Conservation (phyloP, 2,888 invertebrate species). For the Xylota segnis region DNA sequence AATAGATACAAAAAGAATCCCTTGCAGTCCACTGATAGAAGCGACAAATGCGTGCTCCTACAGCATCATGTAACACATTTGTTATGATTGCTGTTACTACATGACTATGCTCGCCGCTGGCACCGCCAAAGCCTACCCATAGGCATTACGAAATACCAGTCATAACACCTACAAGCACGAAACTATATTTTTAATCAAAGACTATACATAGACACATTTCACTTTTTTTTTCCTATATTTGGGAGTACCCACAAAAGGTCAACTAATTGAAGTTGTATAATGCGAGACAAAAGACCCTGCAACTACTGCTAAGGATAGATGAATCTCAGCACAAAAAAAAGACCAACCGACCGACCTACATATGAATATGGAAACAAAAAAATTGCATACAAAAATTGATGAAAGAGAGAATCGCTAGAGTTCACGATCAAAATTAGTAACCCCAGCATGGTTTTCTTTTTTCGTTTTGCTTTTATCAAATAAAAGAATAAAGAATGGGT, state of each 20-base stretch:
- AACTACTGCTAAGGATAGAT: background rate
- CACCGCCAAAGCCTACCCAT: background rate
- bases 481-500: background rate
- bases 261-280: slow-evolving; percentile 37
- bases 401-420: slow-evolving; percentile 1
- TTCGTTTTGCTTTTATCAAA: background rate
- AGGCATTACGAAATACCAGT: slow-evolving; percentile 22
- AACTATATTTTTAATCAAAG: background rate
- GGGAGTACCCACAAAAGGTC: slow-evolving; percentile 36
- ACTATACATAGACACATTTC: background rate
- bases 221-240: background rate
- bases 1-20: too few species aligned
- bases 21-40: too few species aligned
- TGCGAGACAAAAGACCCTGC: slow-evolving; percentile 10
- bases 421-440: slow-evolving; percentile 31
- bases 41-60: too few species aligned
- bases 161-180: slow-evolving; percentile 19
- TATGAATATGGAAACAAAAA: background rate
- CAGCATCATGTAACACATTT: background rate
- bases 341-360: too few species aligned
- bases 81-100: background rate
- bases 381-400: background rate
- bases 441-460: background rate
- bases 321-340: background rate
- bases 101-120: background rate